Evolutionary conservation across 2,888 invertebrate species (phyloP).

Genomic region (Lycaena phlaeas): DNA sequence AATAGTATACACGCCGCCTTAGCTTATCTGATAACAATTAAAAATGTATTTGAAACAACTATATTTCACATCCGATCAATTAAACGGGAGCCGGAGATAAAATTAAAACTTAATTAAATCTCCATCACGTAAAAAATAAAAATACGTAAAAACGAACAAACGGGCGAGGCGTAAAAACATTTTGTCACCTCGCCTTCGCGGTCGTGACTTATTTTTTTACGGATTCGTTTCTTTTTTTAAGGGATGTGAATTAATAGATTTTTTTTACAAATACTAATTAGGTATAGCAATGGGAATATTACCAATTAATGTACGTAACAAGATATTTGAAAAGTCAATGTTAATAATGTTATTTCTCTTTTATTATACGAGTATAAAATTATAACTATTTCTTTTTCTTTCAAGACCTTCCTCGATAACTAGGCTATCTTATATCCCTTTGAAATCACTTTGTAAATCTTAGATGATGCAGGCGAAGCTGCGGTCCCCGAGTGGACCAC

Average conservation of each 20-base stretch:
- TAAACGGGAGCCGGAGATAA: conserved; percentile 55
- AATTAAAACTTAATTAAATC: conserved; percentile 70
- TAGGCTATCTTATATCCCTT: too few species aligned
- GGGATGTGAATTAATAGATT: conserved; percentile 13
- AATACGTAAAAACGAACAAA: conserved; percentile 26
- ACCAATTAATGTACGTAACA: too few species aligned
- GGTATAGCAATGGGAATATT: neutral
- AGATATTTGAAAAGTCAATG: too few species aligned
- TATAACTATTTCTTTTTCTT: too few species aligned
- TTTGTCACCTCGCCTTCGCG: conserved; percentile 39
- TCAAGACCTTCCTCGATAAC: too few species aligned
- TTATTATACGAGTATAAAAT: too few species aligned
- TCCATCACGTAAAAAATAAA: conserved; percentile 48
- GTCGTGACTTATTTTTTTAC: conserved; percentile 29
- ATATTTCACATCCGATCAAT: neutral
- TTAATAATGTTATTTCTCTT: too few species aligned
- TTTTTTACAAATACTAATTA: neutral
- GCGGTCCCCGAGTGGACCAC: too few species aligned
- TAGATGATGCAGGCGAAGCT: too few species aligned
- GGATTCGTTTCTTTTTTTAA: conserved; percentile 17
- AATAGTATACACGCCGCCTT: neutral
- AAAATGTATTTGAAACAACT: too few species aligned
- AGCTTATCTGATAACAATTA: neutral
- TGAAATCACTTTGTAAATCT: too few species aligned
- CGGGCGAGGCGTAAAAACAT: conserved; percentile 44